Evolutionary conservation across 2,797 vertebrate species (phyloP).

Genomic region (Craterocephalus amniculus): DNA sequence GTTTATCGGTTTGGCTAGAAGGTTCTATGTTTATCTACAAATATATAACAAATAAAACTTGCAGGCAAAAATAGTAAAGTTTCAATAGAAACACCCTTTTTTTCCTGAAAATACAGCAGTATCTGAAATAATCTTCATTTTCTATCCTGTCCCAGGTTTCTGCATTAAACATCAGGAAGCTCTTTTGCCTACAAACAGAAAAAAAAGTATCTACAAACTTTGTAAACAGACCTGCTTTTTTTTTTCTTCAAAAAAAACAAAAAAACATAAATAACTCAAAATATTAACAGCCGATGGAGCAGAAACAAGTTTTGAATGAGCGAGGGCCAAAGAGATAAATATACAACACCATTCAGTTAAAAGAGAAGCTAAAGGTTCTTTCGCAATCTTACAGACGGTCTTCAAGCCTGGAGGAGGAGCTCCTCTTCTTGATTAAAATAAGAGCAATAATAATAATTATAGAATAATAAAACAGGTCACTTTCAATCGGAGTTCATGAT

Average conservation of each 20-base stretch:
- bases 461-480: conserved; percentile 89
- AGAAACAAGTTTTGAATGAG: conserved; percentile 94
- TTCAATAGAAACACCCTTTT: conserved; percentile 99
- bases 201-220: conserved; percentile 99
- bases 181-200: conserved; percentile 97
- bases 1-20: conserved; percentile 99
- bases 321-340: conserved; percentile 90
- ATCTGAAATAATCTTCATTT: conserved; percentile 92
- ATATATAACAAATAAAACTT: conserved; percentile 99
- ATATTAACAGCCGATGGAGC: conserved; percentile 99
- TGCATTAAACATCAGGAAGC: conserved; percentile 96
- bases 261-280: conserved; percentile 99
- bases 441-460: conserved; percentile 66
- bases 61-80: conserved; percentile 99
- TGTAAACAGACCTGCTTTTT: conserved; percentile 99
- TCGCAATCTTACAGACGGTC: conserved; percentile 80
- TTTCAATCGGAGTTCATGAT: conserved; percentile 90
- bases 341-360: conserved; percentile 88
- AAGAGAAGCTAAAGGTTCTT: conserved; percentile 87
- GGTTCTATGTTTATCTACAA: conserved; percentile 98
- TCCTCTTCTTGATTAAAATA: conserved; percentile 80
- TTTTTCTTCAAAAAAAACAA: conserved; percentile 90
- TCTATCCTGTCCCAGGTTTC: conserved; percentile 82
- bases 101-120: conserved; percentile 99
- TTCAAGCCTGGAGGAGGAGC: conserved; percentile 84